Percentiles rank a stretch among this genome's conserved stretches.
Evolutionary conservation across 1,140 invertebrate genomes (phyloP).

Genomic region (Drosophila kohkoa): DNA sequence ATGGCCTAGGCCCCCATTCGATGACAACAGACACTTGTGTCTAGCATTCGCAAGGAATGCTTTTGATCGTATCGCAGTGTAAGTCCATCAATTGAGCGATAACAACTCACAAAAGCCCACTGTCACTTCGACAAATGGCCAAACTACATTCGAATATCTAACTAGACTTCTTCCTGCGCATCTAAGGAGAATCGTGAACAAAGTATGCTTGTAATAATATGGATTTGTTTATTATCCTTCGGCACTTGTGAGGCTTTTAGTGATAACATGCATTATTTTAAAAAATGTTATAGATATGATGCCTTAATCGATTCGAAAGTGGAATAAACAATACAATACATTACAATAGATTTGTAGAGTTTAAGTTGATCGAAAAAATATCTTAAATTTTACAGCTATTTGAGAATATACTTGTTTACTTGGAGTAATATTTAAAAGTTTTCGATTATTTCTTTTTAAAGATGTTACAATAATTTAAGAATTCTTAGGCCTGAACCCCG

Average conservation of each 20-base stretch:
- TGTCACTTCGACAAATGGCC: slow-evolving; percentile 13
- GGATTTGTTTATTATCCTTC: background rate
- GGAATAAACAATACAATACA: too few relatives aligned
- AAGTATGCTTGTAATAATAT: background rate
- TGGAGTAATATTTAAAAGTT: too few relatives aligned
- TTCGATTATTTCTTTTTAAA: too few relatives aligned
- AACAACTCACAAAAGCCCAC: slow-evolving; percentile 28
- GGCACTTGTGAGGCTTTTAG: background rate
- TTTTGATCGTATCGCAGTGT: slow-evolving; percentile 41
- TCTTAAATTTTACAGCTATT: too few relatives aligned
- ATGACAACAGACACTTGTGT: slow-evolving; percentile 51
- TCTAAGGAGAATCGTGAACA: background rate
- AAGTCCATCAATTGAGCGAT: slow-evolving; percentile 45
- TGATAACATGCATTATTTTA: background rate
- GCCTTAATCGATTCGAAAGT: too few relatives aligned
- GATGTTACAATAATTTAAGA: too few relatives aligned
- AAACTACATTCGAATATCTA: slow-evolving; percentile 10
- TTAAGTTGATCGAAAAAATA: too few relatives aligned
- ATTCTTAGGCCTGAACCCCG: too few relatives aligned
- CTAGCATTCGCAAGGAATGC: slow-evolving; percentile 50
- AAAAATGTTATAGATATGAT: too few relatives aligned
- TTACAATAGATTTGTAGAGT: too few relatives aligned
- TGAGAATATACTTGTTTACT: too few relatives aligned
- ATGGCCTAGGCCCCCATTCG: slow-evolving; percentile 57
- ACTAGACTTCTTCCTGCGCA: background rate